Evolutionary conservation across 2,888 invertebrate species (phyloP).

Genomic region (Labia minor): DNA sequence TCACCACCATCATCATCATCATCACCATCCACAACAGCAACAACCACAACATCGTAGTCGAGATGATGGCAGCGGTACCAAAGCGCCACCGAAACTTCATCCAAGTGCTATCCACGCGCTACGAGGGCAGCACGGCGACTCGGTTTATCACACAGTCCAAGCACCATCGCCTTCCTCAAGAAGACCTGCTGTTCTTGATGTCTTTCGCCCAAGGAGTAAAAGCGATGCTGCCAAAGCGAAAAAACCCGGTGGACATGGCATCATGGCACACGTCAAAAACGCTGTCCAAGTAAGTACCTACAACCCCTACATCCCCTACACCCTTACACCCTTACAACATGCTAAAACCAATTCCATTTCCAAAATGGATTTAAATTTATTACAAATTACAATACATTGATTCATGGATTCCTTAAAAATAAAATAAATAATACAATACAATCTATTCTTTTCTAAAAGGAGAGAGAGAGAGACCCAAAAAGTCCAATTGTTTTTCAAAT

Average conservation of each 20-base stretch:
- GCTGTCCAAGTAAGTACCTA: slow-evolving; percentile 58
- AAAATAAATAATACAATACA: too few species aligned
- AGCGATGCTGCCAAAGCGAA: slow-evolving; percentile 54
- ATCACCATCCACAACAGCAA: not conserved
- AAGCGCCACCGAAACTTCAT: not conserved
- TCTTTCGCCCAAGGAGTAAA: slow-evolving; percentile 65
- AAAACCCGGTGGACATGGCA: slow-evolving; percentile 39
- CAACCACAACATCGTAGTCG: not conserved
- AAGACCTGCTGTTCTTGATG: slow-evolving; percentile 65
- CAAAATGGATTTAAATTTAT: too few species aligned
- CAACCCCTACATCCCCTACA: too few species aligned
- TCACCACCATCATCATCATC: not conserved
- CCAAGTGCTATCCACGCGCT: not conserved
- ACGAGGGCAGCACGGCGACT: not conserved
- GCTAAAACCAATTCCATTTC: too few species aligned
- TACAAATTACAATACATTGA: too few species aligned
- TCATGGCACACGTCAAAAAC: slow-evolving; percentile 77
- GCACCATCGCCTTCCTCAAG: slow-evolving; percentile 47
- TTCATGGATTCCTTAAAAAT: too few species aligned
- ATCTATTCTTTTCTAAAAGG: too few species aligned
- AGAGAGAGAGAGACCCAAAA: too few species aligned
- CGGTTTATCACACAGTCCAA: slow-evolving; percentile 8
- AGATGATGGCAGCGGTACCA: not conserved
- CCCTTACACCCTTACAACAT: slow-evolving; percentile 28
- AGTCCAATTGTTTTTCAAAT: too few species aligned